Percentiles rank a stretch among this genome's conserved stretches.
These are phyloP conservation scores for Mobula hypostoma DNA, from an alignment of 2,113 vertebrate species.

Conservation along the genomic window DNA sequence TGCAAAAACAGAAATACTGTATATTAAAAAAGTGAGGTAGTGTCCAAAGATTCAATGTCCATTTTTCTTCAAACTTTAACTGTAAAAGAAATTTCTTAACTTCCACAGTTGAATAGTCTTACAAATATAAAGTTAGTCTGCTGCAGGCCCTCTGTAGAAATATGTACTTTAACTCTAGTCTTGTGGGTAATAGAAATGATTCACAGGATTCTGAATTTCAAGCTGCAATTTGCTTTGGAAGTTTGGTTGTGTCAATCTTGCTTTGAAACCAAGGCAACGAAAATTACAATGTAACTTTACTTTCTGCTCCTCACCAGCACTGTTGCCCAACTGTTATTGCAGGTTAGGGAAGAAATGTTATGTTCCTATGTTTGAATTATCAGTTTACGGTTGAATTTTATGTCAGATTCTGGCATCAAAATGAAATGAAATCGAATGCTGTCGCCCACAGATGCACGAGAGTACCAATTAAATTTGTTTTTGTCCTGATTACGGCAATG, in stretches of 20 bases:
- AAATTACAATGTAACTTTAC: background rate
- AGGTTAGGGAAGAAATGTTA: background rate
- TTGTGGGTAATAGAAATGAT: background rate
- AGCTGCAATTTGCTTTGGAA: background rate
- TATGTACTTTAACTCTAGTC: background rate
- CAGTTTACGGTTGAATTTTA: background rate
- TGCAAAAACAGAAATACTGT: too few species aligned
- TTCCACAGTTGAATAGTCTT: background rate
- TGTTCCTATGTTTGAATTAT: background rate
- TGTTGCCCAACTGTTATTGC: background rate
- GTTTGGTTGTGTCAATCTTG: background rate
- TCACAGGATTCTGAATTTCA: background rate
- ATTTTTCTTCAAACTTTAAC: background rate
- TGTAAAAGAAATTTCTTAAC: background rate
- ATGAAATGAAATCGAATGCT: background rate
- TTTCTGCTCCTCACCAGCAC: background rate
- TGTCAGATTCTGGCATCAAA: background rate
- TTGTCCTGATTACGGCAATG: background rate
- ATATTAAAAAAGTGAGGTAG: too few species aligned
- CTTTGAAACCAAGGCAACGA: background rate
- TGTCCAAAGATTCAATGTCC: too few species aligned
- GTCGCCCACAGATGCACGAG: background rate
- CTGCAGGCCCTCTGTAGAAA: too few species aligned
- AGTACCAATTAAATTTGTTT: slow-evolving; percentile 3
- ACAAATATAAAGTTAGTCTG: background rate